Evolutionary conservation across 1,140 invertebrate species (phyloP), one percentile per base, ranked within the genome.

Genomic region (Lamellibrachia luymesi): DNA sequence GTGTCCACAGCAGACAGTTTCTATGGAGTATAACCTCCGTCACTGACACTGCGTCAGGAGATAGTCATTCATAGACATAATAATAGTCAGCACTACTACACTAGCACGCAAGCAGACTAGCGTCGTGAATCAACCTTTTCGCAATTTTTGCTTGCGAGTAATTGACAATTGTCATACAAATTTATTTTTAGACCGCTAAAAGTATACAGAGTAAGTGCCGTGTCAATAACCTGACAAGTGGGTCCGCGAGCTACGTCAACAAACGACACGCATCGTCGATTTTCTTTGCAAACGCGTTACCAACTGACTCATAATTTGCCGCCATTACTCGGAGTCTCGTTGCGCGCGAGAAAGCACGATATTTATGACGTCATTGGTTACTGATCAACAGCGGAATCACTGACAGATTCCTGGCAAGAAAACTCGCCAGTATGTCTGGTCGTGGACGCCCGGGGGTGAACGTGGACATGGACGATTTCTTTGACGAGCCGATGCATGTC

Each of bases 391-490:
- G 64, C 64, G 25, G 64, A 22, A 22, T 80, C 7, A 80, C 13
- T 80, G 64, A 80, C 64, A 80, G 64, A 80, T 80, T 80, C 64
- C 64, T 80, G 64, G 64, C 64, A 80, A 80, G 64, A 80, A 80
- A 80, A 80, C 64, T 80, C 64, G 64, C 1, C 64, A 80, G 64
- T 22, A 80, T 80, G 64, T 80, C 64, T 80, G 25, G 13, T 80
- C 13, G 64, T 80, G 13, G 64, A 80, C 64, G 64, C 64, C 64
- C 13, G 64, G 64, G 25, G 64, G 64, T 22, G 64, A 80, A 80
- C 64, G 64, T 17, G 13, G 64, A 80, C 25, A 80, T 80, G 64
- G 64, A 80, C 17, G 64, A 80, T 80, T 80, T 80, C 5, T 80
- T 80, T 80, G 64, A 80, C 17, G 13, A 10, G 17, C 64, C 64